Evolutionary conservation across 2,888 invertebrate genomes (phyloP), one percentile per base, ranked within the genome.

Genomic region (Lypha dubia): DNA sequence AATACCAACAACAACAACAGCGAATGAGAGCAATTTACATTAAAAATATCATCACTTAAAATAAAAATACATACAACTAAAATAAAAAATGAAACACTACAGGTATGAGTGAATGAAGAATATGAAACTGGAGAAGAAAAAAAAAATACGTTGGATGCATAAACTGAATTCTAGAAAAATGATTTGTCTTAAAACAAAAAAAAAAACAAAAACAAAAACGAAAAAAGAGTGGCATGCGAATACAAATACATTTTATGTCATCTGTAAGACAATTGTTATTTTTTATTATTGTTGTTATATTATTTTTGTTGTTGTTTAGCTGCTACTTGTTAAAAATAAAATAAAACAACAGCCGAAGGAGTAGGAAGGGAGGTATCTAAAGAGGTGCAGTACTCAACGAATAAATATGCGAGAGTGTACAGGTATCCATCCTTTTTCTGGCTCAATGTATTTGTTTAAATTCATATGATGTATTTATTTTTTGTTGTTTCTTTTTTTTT

Each of bases 41-140:
- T 82, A 77, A 76, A 82, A 76, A 71, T 82, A 76, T 77, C 71
- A 76, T 81, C 81, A 82, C 76, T 77, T 77, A 77, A 75, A 73
- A 73, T 65, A 71, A 51, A 56, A n/a, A n/a, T n/a, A n/a, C n/a
- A 38, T 41, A 35, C 58, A 68, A 65, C 65, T 32, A 15, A 20
- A 44, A 58, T 20, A 58, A 58, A 17, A 44, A 44, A 70, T 11
- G 15, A 44, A 65, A 75, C n/a, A 75, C 41, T 20, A 53, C 3
- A 53, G 41, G 53, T 20, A 56, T 32, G 75, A 63, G 20, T 35
- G 49, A 53, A 56, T 32, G 38, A 49, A 49, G 49, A n/a, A 49
- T 49, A 67, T 41, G 51, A 41, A 65, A 70, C 53, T 15, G 46
- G n/a, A n/a, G n/a, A n/a, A n/a, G n/a, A n/a, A n/a, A n/a, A 46